Percentiles rank a stretch among this genome's conserved stretches.
phyloP scores from a whole-genome alignment of 1,140 invertebrate species.

The Uloborus diversus region DNA sequence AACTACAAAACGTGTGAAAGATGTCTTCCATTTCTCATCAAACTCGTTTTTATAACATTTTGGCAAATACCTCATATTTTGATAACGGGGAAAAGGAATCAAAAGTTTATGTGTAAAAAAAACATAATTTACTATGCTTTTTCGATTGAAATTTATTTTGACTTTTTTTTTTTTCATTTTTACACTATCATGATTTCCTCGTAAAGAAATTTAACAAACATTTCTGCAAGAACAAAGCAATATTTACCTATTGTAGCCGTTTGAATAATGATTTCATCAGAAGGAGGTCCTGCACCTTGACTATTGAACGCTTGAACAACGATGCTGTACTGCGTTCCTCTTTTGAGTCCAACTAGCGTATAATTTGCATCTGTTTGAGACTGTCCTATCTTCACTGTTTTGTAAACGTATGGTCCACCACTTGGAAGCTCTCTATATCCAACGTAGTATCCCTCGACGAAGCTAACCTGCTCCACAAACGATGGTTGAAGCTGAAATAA shows the following conservation, averaged over 20 bases:
- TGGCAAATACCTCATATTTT: no score
- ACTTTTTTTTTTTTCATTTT: no score
- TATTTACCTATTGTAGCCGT: constrained; percentile 79
- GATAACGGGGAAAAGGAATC: no score
- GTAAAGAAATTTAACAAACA: no score
- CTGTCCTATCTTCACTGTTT: constrained; percentile 56
- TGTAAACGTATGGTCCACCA: constrained; percentile 52
- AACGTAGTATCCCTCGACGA: constrained; percentile 72
- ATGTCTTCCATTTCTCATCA: no score
- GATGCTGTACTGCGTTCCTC: constrained; percentile 64
- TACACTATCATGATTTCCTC: no score
- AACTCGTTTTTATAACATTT: no score
- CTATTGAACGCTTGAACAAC: constrained; percentile 66
- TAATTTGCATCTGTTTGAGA: constrained; percentile 54
- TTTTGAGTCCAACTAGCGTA: constrained; percentile 59
- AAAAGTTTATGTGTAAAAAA: no score
- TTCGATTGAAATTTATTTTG: no score
- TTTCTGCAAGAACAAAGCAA: neutral
- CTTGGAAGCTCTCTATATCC: constrained; percentile 68
- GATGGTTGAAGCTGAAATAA: constrained; percentile 34
- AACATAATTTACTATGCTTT: no score
- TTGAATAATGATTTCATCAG: constrained; percentile 76
- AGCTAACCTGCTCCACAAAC: constrained; percentile 41
- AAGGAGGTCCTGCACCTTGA: constrained; percentile 75
- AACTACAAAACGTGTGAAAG: no score